Evolutionary conservation across 2,113 vertebrate genomes (phyloP).

Genomic region (Pycnonotus jocosus): DNA sequence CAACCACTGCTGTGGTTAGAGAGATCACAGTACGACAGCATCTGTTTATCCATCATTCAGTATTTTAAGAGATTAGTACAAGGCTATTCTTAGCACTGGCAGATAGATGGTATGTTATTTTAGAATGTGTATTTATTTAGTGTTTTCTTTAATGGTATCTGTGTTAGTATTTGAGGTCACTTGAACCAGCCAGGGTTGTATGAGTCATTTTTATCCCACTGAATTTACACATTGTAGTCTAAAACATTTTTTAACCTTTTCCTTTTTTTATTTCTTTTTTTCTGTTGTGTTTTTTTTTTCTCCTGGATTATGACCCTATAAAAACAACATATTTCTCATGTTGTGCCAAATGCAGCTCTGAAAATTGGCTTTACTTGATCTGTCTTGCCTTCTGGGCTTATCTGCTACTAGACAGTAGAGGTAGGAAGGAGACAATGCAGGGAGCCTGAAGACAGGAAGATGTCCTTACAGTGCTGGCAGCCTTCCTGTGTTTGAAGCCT

Average conservation of each 20-base stretch:
- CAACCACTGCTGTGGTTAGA: background rate
- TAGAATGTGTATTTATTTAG: constrained; percentile 9
- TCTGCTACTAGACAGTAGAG: background rate
- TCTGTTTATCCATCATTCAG: constrained; percentile 17
- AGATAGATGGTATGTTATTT: constrained; percentile 14
- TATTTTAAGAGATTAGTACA: constrained; percentile 4
- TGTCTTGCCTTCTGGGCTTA: background rate
- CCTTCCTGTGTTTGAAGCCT: background rate
- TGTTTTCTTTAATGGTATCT: constrained; percentile 7
- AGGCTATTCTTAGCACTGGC: constrained; percentile 8
- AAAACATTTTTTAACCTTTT: background rate
- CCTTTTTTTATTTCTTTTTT: too few species aligned
- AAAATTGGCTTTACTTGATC: background rate
- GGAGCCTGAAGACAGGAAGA: background rate
- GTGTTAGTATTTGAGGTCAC: constrained; percentile 4
- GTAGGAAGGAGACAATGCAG: background rate
- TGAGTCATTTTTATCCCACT: background rate
- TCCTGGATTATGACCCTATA: background rate
- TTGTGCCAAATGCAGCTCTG: background rate
- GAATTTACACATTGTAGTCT: background rate
- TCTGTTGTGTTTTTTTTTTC: rapidly evolving
- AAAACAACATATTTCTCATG: background rate
- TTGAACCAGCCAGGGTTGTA: background rate
- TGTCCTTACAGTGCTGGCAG: background rate
- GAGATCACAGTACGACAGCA: background rate